Base-by-base conservation (phyloP, 2,888 invertebrate genomes). In the Limnephilus auricula region DNA sequence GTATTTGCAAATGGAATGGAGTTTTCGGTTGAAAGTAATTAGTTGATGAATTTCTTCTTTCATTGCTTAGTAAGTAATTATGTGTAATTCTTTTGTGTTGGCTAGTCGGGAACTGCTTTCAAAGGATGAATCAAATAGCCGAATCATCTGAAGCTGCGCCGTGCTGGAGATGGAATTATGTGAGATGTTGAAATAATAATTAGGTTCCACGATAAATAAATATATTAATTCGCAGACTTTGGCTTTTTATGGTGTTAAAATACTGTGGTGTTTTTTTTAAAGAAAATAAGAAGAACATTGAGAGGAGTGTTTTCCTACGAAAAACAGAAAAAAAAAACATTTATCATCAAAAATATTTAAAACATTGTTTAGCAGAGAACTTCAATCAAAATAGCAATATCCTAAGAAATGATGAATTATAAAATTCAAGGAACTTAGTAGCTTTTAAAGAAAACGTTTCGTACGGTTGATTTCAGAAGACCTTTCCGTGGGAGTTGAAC, bases 21-120 rank as follows among this genome's bases (percentile, higher is more conserved):
- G 87, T 40, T 91, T 85, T 87, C 91, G 87, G 91, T 87, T 90
- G 86, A 87, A 80, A 87, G 90, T 89, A 91, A 91, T 92, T 92
- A 92, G 91, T 89, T 92, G 89, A 92, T 91, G 91, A 92, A 92
- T 90, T 90, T 90, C 90, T 92, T 90, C 45, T 82, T 45, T 78
- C 90, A 78, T 30, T 50, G 80, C 83, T 50, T 89, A 79, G 79
- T 91, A 89, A 85, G 91, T 89, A 91, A 89, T 89, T 91, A 91
- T 32, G 90, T 80, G 87, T 89, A 79, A 89, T 89, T 89, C 89
- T 89, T 89, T 89, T 89, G 34, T 89, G 89, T 80, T 37, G n/a
- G 34, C 50, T 15, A 32, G 78, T 87, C 87, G 87, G 34, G 78
- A 87, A 34, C 31, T 87, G 9, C 87, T 30, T 50, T 50, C 32